Evolutionary conservation across 2,888 invertebrate species (phyloP).

Genomic region (Agonum fuliginosum): DNA sequence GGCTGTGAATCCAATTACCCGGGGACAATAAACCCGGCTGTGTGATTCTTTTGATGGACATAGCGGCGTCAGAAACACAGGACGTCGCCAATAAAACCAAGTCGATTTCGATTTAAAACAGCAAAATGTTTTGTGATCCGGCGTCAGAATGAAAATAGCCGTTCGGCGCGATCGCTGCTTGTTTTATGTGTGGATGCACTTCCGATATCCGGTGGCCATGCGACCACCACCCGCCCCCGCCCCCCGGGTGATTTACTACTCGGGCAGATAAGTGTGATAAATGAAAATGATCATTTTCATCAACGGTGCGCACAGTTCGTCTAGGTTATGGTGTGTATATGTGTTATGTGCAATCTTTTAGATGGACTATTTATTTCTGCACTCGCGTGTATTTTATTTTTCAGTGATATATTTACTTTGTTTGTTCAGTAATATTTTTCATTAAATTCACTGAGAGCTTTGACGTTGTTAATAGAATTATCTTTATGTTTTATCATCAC

Average conservation of each 20-base stretch:
- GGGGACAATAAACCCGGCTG: no score
- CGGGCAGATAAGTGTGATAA: conserved; percentile 48
- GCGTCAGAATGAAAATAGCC: conserved; percentile 25
- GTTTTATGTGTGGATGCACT: conserved; percentile 48
- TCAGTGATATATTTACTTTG: conserved; percentile 17
- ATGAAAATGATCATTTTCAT: conserved; percentile 53
- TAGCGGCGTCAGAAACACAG: no score
- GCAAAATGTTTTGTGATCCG: conserved; percentile 39
- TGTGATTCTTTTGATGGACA: no score
- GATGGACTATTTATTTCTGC: conserved; percentile 14
- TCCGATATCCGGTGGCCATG: conserved; percentile 47
- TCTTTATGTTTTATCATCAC: conserved; percentile 17
- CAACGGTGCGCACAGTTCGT: not conserved
- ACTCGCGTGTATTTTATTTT: conserved; percentile 27
- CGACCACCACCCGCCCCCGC: not conserved
- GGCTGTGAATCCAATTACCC: no score
- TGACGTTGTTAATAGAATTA: conserved; percentile 5
- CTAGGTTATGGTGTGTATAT: not conserved
- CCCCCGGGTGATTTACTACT: not conserved
- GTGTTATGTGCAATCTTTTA: conserved; percentile 14
- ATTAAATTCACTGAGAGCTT: conserved; percentile 9
- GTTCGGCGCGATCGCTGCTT: not conserved
- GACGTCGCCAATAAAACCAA: not conserved
- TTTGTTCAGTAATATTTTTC: conserved; percentile 14
- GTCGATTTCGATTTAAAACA: conserved; percentile 9